A percentile compares a stretch with the other conserved stretches of the same genome.
phyloP scores from a whole-genome alignment of 2,113 vertebrate species.

The Reinhardtius hippoglossoides region DNA sequence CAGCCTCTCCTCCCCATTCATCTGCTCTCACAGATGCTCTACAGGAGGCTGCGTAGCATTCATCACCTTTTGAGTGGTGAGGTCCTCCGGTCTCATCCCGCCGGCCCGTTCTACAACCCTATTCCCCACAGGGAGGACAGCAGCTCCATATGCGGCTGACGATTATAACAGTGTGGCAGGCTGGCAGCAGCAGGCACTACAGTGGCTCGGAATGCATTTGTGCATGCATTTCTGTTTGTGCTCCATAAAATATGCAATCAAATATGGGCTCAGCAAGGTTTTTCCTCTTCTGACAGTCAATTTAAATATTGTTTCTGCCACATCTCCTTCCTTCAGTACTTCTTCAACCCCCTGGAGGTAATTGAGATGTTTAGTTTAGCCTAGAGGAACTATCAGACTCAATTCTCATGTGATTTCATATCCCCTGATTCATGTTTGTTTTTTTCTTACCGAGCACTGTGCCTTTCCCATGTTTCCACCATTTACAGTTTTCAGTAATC shows the following conservation, averaged over 20 bases:
- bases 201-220: conserved; percentile 40
- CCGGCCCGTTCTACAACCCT: conserved; percentile 43
- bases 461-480: conserved; percentile 8
- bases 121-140: conserved; percentile 60
- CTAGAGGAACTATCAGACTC: conserved; percentile 52
- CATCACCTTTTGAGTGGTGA: conserved; percentile 71
- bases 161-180: conserved; percentile 45
- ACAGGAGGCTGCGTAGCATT: conserved; percentile 69
- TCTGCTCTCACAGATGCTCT: conserved; percentile 78
- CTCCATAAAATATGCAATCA: conserved; percentile 66
- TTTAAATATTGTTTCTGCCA: conserved; percentile 71
- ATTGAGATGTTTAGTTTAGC: conserved; percentile 66
- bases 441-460: conserved; percentile 22
- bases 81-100: conserved; percentile 58
- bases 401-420: conserved; percentile 55
- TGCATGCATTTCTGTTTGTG: conserved; percentile 47
- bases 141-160: conserved; percentile 59
- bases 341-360: conserved; percentile 56
- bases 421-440: conserved; percentile 14
- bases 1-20: conserved; percentile 77
- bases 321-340: conserved; percentile 43
- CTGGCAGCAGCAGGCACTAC: conserved; percentile 39
- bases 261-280: conserved; percentile 58
- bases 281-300: conserved; percentile 58
- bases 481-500: conserved; percentile 30